A percentile compares a stretch with the other conserved stretches of the same genome.
These are phyloP conservation scores for Scelioninae gen. 2 DNA, from an alignment of 2,888 invertebrate species.

Conservation along the genomic window DNA sequence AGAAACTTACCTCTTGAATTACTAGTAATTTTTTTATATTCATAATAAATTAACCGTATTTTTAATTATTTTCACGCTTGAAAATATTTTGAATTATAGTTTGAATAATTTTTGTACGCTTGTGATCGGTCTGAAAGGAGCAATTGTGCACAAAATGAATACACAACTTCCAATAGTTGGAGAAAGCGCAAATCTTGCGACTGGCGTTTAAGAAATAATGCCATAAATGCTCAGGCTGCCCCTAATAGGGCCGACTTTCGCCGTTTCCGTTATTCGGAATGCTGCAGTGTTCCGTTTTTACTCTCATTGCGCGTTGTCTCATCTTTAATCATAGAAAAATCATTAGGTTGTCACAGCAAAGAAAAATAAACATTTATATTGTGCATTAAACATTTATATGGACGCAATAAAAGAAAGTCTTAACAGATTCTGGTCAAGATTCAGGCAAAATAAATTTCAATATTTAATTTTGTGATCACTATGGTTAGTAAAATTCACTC, in stretches of 20 bases:
- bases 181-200: constrained; percentile 61
- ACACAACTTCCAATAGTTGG: constrained; percentile 51
- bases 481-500: too few relatives aligned
- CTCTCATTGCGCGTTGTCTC: constrained; percentile 56
- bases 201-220: constrained; percentile 57
- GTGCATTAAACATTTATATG: too few relatives aligned
- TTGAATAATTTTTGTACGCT: constrained; percentile 15
- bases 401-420: too few relatives aligned
- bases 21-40: too few relatives aligned
- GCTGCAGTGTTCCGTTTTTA: constrained; percentile 62
- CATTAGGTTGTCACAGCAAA: too few relatives aligned
- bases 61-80: too few relatives aligned
- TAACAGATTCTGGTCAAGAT: too few relatives aligned
- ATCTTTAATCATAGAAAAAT: constrained; percentile 31
- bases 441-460: too few relatives aligned
- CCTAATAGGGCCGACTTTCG: constrained; percentile 65
- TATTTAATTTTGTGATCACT: too few relatives aligned
- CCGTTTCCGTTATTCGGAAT: constrained; percentile 62
- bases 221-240: constrained; percentile 58
- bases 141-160: constrained; percentile 45
- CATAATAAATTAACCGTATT: too few relatives aligned
- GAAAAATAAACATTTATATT: too few relatives aligned
- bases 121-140: constrained; percentile 44
- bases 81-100: not conserved
- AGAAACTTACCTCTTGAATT: too few relatives aligned